phyloP scores from a whole-genome alignment of 2,888 invertebrate genomes.

The Ichneumoninae sp. region DNA sequence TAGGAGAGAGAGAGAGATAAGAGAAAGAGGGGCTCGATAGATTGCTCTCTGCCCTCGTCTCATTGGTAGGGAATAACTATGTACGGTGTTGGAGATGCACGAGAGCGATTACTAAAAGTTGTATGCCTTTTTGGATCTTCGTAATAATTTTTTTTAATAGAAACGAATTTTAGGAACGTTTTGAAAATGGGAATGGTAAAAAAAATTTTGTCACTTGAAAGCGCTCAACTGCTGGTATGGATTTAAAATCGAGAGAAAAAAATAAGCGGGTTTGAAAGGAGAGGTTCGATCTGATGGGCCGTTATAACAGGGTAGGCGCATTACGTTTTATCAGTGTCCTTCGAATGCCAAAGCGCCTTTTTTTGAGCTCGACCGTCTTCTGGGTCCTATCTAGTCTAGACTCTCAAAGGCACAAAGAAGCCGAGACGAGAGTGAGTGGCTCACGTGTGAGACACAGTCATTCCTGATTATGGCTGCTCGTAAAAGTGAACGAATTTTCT shows the following conservation, averaged over 20 bases:
- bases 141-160: not conserved
- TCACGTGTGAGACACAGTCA: conserved; percentile 22
- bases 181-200: not conserved
- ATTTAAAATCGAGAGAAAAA: conserved; percentile 6
- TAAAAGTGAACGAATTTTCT: conserved; percentile 24
- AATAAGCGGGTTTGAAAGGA: not conserved
- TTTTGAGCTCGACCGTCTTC: conserved; percentile 70
- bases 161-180: not conserved
- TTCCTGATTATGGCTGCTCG: conserved; percentile 11
- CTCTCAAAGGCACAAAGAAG: conserved; percentile 60
- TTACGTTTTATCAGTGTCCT: conserved; percentile 57
- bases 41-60: conserved; percentile 68
- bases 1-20: not conserved
- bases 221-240: not conserved
- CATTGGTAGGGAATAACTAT: conserved; percentile 63
- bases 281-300: conserved; percentile 1
- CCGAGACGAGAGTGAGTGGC: conserved; percentile 17
- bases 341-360: conserved; percentile 42
- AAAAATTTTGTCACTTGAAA: not conserved
- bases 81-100: conserved; percentile 2
- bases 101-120: not conserved
- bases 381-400: conserved; percentile 74
- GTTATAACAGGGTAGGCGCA: conserved; percentile 19
- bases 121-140: not conserved
- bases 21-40: conserved; percentile 64